These are phyloP conservation scores for Ascaphus truei DNA, from an alignment of 2,113 vertebrate genomes.

Conservation along the genomic window DNA sequence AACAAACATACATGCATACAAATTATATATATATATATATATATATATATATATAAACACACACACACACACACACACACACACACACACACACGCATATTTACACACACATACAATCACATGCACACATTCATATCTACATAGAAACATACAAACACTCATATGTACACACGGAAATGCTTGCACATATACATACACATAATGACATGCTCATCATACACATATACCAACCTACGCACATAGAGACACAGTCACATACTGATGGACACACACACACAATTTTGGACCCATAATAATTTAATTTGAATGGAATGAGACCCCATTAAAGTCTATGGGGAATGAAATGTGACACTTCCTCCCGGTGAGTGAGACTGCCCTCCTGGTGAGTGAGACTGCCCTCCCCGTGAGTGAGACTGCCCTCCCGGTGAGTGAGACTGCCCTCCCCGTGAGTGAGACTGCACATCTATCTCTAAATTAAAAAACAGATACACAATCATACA, in stretches of 20 bases:
- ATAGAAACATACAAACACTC: not conserved
- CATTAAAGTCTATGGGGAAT: too few relatives aligned
- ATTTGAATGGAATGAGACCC: too few relatives aligned
- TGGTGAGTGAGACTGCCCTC: too few relatives aligned
- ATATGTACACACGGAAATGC: not conserved
- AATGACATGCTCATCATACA: not conserved
- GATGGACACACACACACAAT: not conserved
- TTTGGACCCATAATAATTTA: too few relatives aligned
- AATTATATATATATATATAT: not conserved
- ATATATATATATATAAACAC: not conserved
- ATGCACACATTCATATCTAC: not conserved
- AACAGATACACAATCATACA: too few relatives aligned
- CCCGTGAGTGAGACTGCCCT: too few relatives aligned
- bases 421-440: too few relatives aligned
- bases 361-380: too few relatives aligned
- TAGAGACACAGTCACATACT: not conserved
- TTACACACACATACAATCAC: not conserved
- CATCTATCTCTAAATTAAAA: too few relatives aligned
- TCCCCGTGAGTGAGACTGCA: too few relatives aligned
- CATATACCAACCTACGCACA: not conserved
- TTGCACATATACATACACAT: not conserved
- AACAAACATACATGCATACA: not conserved
- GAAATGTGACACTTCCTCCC: too few relatives aligned
- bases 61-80: not conserved
- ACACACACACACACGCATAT: not conserved